Evolutionary conservation across 2,888 invertebrate species (phyloP).

Genomic region (Hyposoter dolosus): DNA sequence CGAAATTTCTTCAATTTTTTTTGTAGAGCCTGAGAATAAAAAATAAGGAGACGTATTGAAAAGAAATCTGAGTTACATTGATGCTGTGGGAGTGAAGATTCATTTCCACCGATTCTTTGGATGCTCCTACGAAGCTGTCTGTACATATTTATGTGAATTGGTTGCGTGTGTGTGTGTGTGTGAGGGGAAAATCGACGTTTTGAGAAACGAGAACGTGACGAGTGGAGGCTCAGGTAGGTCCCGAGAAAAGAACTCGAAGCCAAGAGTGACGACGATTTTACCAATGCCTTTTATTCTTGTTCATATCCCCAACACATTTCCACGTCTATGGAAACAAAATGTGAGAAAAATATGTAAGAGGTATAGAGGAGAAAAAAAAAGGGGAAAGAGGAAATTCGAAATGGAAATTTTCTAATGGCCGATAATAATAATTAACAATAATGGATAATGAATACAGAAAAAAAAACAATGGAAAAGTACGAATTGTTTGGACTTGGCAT

Average conservation of each 20-base stretch:
- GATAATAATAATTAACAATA: background rate
- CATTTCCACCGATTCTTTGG: background rate
- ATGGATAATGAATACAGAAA: background rate
- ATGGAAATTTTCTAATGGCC: background rate
- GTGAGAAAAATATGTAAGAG: background rate
- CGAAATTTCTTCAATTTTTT: background rate
- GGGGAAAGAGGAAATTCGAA: background rate
- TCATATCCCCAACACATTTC: conserved; percentile 22
- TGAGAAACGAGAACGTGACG: conserved; percentile 62
- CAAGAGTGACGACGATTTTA: conserved; percentile 56
- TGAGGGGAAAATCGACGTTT: conserved; percentile 49
- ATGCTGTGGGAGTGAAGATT: background rate
- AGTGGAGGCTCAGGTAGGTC: conserved; percentile 26
- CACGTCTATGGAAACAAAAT: background rate
- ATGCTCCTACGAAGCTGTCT: background rate
- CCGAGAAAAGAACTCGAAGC: conserved; percentile 18
- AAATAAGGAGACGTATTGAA: background rate
- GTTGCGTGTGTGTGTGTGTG: background rate
- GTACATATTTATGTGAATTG: conserved; percentile 19
- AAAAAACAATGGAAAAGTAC: background rate
- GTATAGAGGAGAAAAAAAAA: background rate
- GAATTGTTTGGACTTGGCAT: background rate
- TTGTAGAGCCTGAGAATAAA: background rate
- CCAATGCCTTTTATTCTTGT: conserved; percentile 51
- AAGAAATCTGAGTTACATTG: background rate